A percentile compares a stretch with the other conserved stretches of the same genome.
These are phyloP conservation scores for Cremastobaeus sp. DNA, from an alignment of 2,888 invertebrate species.

Conservation along the genomic window DNA sequence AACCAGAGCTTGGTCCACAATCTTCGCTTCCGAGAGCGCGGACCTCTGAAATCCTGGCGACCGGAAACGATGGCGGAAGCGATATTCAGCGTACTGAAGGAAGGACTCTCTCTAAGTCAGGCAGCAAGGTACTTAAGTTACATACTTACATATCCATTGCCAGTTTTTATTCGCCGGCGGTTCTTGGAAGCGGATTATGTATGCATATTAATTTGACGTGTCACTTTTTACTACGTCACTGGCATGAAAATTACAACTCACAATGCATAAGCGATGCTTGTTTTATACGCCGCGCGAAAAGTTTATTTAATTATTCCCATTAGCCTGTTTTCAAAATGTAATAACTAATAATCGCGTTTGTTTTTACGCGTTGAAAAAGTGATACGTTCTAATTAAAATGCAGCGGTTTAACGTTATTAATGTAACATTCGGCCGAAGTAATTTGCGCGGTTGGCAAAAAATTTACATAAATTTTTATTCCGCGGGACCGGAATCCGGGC, in stretches of 20 bases:
- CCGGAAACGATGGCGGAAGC: slow-evolving; percentile 97
- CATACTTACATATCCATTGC: slow-evolving; percentile 31
- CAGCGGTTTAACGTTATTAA: slow-evolving; percentile 7
- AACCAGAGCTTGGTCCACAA: slow-evolving; percentile 95
- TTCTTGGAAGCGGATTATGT: slow-evolving; percentile 6
- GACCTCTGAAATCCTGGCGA: slow-evolving; percentile 94
- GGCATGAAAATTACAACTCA: neutral
- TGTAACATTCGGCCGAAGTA: slow-evolving; percentile 1
- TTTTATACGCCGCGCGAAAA: neutral
- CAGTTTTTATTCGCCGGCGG: slow-evolving; percentile 19
- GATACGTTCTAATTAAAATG: neutral
- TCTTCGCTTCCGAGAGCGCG: slow-evolving; percentile 93
- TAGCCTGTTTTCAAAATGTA: slow-evolving; percentile 18
- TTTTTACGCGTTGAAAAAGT: slow-evolving; percentile 11
- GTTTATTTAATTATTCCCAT: slow-evolving; percentile 13
- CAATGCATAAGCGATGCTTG: neutral
- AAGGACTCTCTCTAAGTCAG: slow-evolving; percentile 92
- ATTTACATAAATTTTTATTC: neutral
- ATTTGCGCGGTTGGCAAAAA: slow-evolving; percentile 1
- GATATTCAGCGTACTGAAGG: slow-evolving; percentile 94
- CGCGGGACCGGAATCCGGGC: too few relatives aligned
- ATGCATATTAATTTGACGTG: slow-evolving; percentile 14
- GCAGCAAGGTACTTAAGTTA: slow-evolving; percentile 82
- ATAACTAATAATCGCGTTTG: slow-evolving; percentile 18
- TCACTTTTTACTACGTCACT: slow-evolving; percentile 13